These are phyloP conservation scores for Andrena bicolor DNA, from an alignment of 2,888 invertebrate species.

Conservation along the genomic window DNA sequence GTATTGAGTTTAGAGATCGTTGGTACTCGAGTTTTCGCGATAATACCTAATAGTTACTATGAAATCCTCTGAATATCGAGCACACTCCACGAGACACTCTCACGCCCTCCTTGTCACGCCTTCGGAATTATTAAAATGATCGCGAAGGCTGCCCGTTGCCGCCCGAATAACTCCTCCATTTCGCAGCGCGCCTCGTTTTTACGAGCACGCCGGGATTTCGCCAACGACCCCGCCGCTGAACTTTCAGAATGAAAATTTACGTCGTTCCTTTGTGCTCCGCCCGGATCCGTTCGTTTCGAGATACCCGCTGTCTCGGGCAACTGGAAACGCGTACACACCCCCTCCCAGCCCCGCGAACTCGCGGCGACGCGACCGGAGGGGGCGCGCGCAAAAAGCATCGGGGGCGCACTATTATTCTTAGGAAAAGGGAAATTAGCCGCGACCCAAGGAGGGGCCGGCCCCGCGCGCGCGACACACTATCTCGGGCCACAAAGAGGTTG, in stretches of 20 bases:
- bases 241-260: constrained; percentile 3
- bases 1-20: too few relatives aligned
- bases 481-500: constrained; percentile 49
- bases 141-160: neutral
- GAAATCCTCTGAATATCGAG: neutral
- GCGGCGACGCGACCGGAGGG: neutral
- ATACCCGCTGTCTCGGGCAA: neutral
- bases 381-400: neutral
- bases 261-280: neutral
- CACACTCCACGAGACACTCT: neutral
- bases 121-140: constrained; percentile 15
- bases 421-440: constrained; percentile 51
- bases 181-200: neutral
- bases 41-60: too few relatives aligned
- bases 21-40: too few relatives aligned
- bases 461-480: constrained; percentile 26
- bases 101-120: neutral
- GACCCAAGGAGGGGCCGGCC: constrained; percentile 24
- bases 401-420: constrained; percentile 20
- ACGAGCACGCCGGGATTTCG: neutral
- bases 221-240: neutral
- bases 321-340: neutral
- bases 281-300: constrained; percentile 11
- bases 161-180: neutral
- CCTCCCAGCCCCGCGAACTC: constrained; percentile 8